Percentiles rank a stretch among this genome's conserved stretches.
phyloP scores from a whole-genome alignment of 2,797 vertebrate genomes.

The Sebastes paucispinis region DNA sequence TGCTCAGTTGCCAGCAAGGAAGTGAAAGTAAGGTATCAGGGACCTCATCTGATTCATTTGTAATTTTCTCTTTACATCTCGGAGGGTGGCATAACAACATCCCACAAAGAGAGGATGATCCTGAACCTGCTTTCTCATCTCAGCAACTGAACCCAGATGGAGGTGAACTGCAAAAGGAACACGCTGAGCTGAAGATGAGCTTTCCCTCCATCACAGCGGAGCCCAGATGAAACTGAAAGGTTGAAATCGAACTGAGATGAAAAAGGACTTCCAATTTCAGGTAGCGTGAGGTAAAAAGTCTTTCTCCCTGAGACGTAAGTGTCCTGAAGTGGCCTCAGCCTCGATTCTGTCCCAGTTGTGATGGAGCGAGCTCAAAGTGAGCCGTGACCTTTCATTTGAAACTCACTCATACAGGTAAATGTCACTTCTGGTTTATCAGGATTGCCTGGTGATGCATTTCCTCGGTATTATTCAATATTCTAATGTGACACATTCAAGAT shows the following conservation, averaged over 20 bases:
- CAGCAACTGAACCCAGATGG: not conserved
- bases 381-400: constrained; percentile 42
- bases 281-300: constrained; percentile 31
- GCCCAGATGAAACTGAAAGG: constrained; percentile 13
- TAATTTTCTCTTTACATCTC: constrained; percentile 10
- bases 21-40: not conserved
- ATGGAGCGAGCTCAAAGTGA: not conserved
- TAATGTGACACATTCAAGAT: not conserved
- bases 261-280: constrained; percentile 12
- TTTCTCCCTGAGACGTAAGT: not conserved
- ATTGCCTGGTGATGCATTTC: not conserved
- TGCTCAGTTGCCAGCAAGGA: not conserved
- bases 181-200: constrained; percentile 49
- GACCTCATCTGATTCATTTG: not conserved
- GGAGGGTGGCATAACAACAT: not conserved
- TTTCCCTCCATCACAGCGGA: constrained; percentile 32
- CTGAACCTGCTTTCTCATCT: not conserved
- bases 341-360: not conserved
- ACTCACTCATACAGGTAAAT: constrained; percentile 41
- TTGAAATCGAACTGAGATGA: not conserved
- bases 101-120: constrained; percentile 33
- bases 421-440: constrained; percentile 40
- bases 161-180: constrained; percentile 33
- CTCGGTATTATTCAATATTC: not conserved
- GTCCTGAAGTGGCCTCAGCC: constrained; percentile 30